Conservation (phyloP, 2,797 vertebrate genomes). For the Phataginus tricuspis region DNA sequence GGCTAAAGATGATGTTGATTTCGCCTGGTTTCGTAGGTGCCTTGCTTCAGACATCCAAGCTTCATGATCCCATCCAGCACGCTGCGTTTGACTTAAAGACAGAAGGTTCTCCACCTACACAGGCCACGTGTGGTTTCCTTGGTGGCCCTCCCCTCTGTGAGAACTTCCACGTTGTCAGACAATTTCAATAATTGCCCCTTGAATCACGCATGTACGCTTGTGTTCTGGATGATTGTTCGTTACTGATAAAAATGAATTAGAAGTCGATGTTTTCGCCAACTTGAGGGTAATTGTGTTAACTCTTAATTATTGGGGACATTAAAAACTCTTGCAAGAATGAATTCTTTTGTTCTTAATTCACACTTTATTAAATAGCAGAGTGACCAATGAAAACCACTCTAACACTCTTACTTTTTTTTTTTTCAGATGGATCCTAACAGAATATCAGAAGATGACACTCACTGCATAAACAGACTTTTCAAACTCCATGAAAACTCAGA, state of each 20-base stretch:
- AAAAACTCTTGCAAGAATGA: background rate
- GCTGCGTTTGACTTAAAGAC: background rate
- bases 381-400: background rate
- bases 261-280: background rate
- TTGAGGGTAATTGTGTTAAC: background rate
- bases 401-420: background rate
- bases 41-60: background rate
- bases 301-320: background rate
- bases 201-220: accelerated
- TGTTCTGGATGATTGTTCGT: background rate
- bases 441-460: slow-evolving; percentile 86
- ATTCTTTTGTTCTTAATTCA: background rate
- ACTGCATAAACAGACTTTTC: slow-evolving; percentile 87
- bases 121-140: background rate
- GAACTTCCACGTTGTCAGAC: background rate
- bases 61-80: background rate
- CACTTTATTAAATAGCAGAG: slow-evolving; percentile 1
- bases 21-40: background rate
- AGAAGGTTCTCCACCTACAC: background rate
- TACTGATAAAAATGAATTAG: background rate
- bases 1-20: background rate
- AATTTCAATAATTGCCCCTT: background rate
- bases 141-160: background rate
- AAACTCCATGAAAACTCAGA: slow-evolving; percentile 83
- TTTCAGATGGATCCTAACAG: slow-evolving; percentile 88